Percentiles rank a stretch among this genome's conserved stretches.
Conservation (phyloP, 2,888 invertebrate genomes). For the Argyresthia goedartella region DNA sequence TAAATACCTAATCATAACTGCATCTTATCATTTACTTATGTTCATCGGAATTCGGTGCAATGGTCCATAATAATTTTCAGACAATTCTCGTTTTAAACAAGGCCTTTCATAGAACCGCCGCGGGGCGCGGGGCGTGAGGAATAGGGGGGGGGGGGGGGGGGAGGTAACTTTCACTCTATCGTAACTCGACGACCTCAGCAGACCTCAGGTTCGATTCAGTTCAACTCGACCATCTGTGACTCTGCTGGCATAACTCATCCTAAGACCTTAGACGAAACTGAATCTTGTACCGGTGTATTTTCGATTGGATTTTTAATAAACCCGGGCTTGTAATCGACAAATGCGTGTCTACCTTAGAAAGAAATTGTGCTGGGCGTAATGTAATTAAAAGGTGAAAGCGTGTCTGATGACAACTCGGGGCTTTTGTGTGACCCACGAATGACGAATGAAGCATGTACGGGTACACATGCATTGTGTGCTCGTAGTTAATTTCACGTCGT, state of each 20-base stretch:
- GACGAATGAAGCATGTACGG: too few relatives aligned
- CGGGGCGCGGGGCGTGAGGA: background rate
- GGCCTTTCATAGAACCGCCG: too few relatives aligned
- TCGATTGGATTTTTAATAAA: too few relatives aligned
- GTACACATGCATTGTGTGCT: too few relatives aligned
- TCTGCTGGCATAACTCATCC: background rate
- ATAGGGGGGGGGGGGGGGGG: constrained; percentile 12
- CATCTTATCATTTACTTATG: too few relatives aligned
- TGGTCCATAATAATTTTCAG: too few relatives aligned
- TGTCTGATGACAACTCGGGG: background rate
- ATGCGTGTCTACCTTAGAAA: too few relatives aligned
- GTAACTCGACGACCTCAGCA: constrained; percentile 30
- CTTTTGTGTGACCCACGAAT: background rate
- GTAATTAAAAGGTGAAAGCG: constrained; percentile 5
- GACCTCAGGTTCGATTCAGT: constrained; percentile 5
- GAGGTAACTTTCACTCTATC: constrained; percentile 30
- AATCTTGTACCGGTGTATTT: background rate
- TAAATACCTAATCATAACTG: too few relatives aligned
- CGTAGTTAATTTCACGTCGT: too few relatives aligned
- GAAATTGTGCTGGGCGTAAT: background rate
- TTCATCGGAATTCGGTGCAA: too few relatives aligned
- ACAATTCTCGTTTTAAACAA: too few relatives aligned
- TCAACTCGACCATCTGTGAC: background rate
- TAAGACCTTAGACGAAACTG: background rate
- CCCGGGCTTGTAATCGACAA: too few relatives aligned